A percentile compares a stretch with the other conserved stretches of the same genome.
Conservation (phyloP, 2,797 vertebrate species). For the Crenichthys baileyi region DNA sequence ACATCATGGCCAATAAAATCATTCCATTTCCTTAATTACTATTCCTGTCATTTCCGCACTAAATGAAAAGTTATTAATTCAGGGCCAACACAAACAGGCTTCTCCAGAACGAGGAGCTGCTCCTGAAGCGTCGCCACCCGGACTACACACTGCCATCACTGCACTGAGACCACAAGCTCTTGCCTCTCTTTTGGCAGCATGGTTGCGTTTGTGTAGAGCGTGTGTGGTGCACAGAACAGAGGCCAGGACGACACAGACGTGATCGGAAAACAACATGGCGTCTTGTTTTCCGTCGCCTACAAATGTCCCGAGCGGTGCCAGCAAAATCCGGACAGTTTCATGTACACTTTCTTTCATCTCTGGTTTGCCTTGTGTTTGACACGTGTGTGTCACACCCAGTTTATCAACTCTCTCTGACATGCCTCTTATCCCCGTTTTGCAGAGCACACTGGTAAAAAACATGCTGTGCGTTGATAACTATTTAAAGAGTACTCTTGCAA, state of each 20-base stretch:
- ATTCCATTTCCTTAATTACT: conserved; percentile 89
- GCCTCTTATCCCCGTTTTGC: conserved; percentile 6
- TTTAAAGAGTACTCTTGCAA: conserved; percentile 7
- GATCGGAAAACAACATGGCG: conserved; percentile 70
- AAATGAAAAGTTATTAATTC: conserved; percentile 86
- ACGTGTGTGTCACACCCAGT: conserved; percentile 18
- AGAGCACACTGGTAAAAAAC: conserved; percentile 6
- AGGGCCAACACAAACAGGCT: conserved; percentile 78
- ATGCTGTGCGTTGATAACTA: conserved; percentile 26
- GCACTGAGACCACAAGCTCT: conserved; percentile 73
- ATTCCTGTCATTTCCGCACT: conserved; percentile 89
- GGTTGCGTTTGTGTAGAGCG: conserved; percentile 25
- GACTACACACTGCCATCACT: conserved; percentile 74
- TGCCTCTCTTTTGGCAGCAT: conserved; percentile 48
- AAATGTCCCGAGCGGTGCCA: conserved; percentile 60
- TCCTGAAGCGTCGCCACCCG: conserved; percentile 72
- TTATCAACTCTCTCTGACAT: conserved; percentile 18
- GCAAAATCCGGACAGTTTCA: conserved; percentile 60
- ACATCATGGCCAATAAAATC: conserved; percentile 86
- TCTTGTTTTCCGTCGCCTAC: conserved; percentile 68
- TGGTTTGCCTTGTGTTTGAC: conserved; percentile 42
- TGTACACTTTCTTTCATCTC: conserved; percentile 28
- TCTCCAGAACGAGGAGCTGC: conserved; percentile 70
- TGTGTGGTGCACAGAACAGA: conserved; percentile 37
- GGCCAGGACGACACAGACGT: conserved; percentile 55